Percentiles rank a stretch among this genome's conserved stretches.
Evolutionary conservation across 2,888 invertebrate genomes (phyloP).

Genomic region (Autographa pulchrina): DNA sequence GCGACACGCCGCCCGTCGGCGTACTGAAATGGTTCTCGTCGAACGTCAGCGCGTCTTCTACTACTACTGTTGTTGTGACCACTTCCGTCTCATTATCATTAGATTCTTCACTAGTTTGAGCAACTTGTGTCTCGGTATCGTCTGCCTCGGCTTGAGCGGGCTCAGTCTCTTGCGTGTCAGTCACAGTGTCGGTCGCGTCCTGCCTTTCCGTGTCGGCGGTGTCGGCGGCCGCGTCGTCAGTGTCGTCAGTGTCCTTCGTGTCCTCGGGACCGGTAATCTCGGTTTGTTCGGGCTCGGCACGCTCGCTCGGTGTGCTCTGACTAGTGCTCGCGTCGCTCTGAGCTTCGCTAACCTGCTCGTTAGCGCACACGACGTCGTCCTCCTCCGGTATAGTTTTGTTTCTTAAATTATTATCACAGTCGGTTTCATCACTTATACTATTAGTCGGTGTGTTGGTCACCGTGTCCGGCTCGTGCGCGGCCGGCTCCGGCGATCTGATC

Average conservation of each 20-base stretch:
- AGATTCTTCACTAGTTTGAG: conserved; percentile 23
- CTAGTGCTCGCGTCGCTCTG: conserved; percentile 76
- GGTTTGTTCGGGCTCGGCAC: conserved; percentile 35
- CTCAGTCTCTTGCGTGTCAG: conserved; percentile 6
- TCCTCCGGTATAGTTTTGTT: conserved; percentile 77
- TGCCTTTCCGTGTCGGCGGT: conserved; percentile 27
- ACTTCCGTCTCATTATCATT: conserved; percentile 40
- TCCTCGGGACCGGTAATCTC: conserved; percentile 36
- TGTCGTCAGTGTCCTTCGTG: conserved; percentile 31
- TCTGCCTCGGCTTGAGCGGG: not conserved
- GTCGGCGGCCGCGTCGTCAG: conserved; percentile 25
- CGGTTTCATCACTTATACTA: conserved; percentile 83
- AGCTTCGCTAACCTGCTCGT: conserved; percentile 69
- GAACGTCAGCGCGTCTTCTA: conserved; percentile 73
- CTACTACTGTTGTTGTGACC: conserved; percentile 58
- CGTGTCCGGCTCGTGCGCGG: conserved; percentile 34
- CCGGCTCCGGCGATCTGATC: conserved; percentile 75
- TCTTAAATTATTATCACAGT: conserved; percentile 88
- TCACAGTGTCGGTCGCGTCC: conserved; percentile 12
- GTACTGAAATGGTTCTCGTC: conserved; percentile 88
- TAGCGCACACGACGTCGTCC: conserved; percentile 86
- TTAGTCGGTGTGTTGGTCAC: conserved; percentile 60
- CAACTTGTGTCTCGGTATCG: conserved; percentile 11
- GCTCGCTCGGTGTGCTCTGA: conserved; percentile 55
- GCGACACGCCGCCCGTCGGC: conserved; percentile 78